Conservation (phyloP, 2,113 vertebrate species). For the Alces alces region DNA sequence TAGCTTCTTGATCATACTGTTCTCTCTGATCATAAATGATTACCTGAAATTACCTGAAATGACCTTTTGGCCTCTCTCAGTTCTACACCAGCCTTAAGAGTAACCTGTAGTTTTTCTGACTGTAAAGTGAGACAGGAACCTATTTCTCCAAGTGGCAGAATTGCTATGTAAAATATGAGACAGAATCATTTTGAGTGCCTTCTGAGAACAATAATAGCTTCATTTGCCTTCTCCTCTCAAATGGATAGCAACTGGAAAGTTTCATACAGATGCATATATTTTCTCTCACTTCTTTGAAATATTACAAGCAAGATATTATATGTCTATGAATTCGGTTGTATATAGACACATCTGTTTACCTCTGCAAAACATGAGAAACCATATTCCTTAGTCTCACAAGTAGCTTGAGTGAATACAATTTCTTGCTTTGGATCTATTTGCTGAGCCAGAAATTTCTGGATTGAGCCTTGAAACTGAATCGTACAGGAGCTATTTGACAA, state of each 20-base stretch:
- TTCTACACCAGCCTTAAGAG: neutral
- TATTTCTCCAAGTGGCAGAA: neutral
- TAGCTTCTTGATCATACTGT: neutral
- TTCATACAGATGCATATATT: neutral
- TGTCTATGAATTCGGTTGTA: neutral
- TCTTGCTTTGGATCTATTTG: conserved; percentile 49
- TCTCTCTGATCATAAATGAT: neutral
- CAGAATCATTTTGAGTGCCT: neutral
- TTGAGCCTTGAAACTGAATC: conserved; percentile 50
- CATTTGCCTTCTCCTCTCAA: neutral
- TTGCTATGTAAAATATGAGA: neutral
- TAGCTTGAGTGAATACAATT: conserved; percentile 7
- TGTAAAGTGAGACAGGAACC: neutral
- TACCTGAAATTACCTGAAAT: neutral
- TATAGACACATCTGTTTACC: neutral
- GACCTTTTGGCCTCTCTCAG: neutral
- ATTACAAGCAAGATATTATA: neutral
- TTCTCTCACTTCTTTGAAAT: conserved; percentile 1
- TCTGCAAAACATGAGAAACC: neutral
- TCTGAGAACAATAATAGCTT: neutral
- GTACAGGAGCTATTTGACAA: conserved; percentile 51
- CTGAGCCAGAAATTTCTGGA: conserved; percentile 59
- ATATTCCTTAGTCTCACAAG: neutral
- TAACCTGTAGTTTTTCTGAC: neutral
- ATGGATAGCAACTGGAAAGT: neutral